These are phyloP conservation scores for Dolichallabes microphthalmus DNA, from an alignment of 2,113 vertebrate species.

Conservation along the genomic window DNA sequence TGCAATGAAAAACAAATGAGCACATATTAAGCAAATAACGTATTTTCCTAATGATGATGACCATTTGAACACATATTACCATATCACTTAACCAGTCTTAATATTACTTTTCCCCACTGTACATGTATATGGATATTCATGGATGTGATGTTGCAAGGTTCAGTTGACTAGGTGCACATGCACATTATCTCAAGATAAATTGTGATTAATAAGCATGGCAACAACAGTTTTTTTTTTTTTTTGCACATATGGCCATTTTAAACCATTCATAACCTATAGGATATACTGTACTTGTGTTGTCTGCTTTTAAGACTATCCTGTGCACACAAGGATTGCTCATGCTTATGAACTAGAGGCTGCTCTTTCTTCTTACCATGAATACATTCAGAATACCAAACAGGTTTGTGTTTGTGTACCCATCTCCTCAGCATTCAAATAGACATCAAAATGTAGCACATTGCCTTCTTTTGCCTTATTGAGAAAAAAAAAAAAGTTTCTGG, in stretches of 20 bases:
- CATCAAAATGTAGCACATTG: constrained; percentile 1
- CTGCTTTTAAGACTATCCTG: not conserved
- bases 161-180: not conserved
- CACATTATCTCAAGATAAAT: not conserved
- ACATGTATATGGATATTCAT: not conserved
- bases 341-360: not conserved
- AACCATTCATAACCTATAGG: not conserved
- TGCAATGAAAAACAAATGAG: not conserved
- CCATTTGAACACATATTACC: not conserved
- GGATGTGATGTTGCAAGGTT: not conserved
- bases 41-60: not conserved
- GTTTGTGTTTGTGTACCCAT: constrained; percentile 1
- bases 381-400: constrained; percentile 20
- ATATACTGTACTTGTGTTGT: not conserved
- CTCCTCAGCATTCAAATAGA: constrained; percentile 3
- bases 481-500: not conserved
- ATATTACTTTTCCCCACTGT: not conserved
- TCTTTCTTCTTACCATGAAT: constrained; percentile 19
- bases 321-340: not conserved
- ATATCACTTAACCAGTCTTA: not conserved
- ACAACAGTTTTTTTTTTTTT: not conserved
- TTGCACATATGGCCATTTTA: not conserved
- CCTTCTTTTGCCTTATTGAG: constrained; percentile 19
- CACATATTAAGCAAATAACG: not conserved
- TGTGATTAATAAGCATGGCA: not conserved